Conservation (phyloP, 2,797 vertebrate species). For the Acanthis flammea region DNA sequence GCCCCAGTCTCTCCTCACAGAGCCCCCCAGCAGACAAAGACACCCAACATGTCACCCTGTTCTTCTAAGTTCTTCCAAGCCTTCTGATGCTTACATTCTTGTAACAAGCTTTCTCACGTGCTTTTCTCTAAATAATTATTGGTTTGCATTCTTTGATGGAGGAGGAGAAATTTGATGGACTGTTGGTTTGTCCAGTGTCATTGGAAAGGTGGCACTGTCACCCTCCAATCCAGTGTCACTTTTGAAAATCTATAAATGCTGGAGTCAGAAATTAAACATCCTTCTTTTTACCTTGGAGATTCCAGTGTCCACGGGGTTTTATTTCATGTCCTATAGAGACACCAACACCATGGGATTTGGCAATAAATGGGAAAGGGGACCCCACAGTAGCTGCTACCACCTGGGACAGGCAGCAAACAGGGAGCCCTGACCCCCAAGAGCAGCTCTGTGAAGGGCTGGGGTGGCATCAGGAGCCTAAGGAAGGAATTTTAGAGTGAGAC, state of each 20-base stretch:
- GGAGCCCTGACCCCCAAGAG: neutral
- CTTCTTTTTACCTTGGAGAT: neutral
- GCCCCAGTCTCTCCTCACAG: neutral
- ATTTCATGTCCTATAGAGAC: neutral
- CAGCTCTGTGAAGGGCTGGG: neutral
- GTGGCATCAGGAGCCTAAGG: rapidly evolving
- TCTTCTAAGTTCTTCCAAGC: neutral
- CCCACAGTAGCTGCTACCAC: neutral
- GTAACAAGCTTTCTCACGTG: rapidly evolving
- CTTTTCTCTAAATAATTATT: neutral
- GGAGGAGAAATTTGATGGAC: neutral
- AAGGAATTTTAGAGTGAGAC: rapidly evolving
- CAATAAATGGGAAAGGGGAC: neutral
- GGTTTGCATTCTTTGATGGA: neutral
- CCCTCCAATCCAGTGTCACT: neutral
- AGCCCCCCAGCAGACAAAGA: neutral
- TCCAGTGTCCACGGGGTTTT: rapidly evolving
- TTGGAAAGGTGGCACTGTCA: neutral
- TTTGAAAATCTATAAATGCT: neutral
- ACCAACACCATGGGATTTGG: neutral
- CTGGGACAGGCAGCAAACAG: neutral
- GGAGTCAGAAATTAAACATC: neutral
- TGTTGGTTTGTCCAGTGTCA: neutral
- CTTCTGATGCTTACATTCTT: neutral
- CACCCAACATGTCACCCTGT: neutral